These are phyloP conservation scores for Betta splendens DNA, from an alignment of 2,797 vertebrate genomes.

Conservation along the genomic window DNA sequence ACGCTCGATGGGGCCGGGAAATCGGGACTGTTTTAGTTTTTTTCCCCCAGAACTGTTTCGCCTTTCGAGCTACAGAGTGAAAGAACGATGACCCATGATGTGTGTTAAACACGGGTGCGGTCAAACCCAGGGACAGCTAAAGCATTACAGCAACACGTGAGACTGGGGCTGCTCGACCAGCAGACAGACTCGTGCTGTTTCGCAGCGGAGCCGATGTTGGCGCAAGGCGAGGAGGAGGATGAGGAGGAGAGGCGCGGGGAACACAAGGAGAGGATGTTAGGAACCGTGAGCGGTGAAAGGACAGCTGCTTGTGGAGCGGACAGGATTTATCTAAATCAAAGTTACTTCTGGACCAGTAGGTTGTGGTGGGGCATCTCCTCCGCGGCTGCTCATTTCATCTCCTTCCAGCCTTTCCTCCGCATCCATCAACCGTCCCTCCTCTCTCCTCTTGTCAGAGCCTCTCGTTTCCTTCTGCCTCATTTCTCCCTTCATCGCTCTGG, in stretches of 20 bases:
- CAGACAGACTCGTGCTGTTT: slow-evolving; percentile 22
- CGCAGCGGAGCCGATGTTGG: slow-evolving; percentile 26
- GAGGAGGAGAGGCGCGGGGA: background rate
- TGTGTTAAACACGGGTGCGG: background rate
- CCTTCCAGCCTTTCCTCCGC: slow-evolving; percentile 18
- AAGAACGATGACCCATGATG: too few species aligned
- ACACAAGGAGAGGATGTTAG: background rate
- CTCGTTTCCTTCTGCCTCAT: slow-evolving; percentile 30
- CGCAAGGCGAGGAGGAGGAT: too few species aligned
- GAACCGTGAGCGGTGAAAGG: slow-evolving; percentile 19
- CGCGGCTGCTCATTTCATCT: slow-evolving; percentile 42
- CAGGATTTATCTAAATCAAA: slow-evolving; percentile 35
- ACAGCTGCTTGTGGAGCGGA: too few species aligned
- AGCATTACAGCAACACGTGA: slow-evolving; percentile 33
- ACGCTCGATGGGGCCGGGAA: too few species aligned
- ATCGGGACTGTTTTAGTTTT: too few species aligned
- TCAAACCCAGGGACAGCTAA: slow-evolving; percentile 13
- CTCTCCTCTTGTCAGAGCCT: slow-evolving; percentile 29
- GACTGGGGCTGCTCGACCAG: slow-evolving; percentile 37
- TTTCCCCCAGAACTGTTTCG: too few species aligned
- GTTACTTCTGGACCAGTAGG: slow-evolving; percentile 30
- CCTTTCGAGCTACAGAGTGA: too few species aligned
- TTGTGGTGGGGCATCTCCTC: slow-evolving; percentile 45
- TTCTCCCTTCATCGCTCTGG: slow-evolving; percentile 37
- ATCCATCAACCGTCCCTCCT: slow-evolving; percentile 21